Evolutionary conservation across 1,140 invertebrate genomes (phyloP).

Genomic region (Drosophila parabipectinata): DNA sequence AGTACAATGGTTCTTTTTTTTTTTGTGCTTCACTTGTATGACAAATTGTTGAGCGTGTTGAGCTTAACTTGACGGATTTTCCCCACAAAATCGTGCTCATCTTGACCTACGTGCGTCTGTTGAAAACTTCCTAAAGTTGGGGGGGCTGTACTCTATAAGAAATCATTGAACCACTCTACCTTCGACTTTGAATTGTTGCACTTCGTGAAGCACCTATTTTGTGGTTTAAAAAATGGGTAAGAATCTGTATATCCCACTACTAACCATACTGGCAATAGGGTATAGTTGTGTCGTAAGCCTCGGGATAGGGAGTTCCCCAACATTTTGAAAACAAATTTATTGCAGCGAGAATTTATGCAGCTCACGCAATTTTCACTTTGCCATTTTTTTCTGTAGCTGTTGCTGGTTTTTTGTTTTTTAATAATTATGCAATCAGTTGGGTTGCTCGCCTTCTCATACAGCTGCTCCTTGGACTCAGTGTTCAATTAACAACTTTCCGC

Average conservation of each 20-base stretch:
- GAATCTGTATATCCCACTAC: not conserved
- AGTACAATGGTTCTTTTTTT: constrained; percentile 26
- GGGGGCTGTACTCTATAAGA: not conserved
- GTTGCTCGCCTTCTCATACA: constrained; percentile 15
- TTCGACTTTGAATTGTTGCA: constrained; percentile 45
- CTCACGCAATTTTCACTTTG: constrained; percentile 70
- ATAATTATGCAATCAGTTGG: constrained; percentile 68
- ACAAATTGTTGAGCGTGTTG: constrained; percentile 36
- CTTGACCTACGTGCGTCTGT: constrained; percentile 66
- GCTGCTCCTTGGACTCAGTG: constrained; percentile 20
- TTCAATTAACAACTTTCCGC: constrained; percentile 51
- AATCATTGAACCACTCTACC: constrained; percentile 39
- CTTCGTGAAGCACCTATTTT: constrained; percentile 11
- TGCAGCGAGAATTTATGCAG: constrained; percentile 69
- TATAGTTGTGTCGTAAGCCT: constrained; percentile 8
- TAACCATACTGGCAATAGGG: constrained; percentile 5
- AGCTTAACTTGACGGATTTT: constrained; percentile 41
- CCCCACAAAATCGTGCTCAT: constrained; percentile 57
- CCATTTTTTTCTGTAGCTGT: constrained; percentile 13
- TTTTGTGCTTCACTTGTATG: constrained; percentile 20
- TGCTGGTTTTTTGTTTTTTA: constrained; percentile 42
- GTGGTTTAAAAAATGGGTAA: constrained; percentile 24
- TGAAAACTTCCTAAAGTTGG: constrained; percentile 36
- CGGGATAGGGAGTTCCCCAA: not conserved
- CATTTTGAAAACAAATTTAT: constrained; percentile 56